Evolutionary conservation across 2,113 vertebrate genomes (phyloP).

Genomic region (Apus apus): DNA sequence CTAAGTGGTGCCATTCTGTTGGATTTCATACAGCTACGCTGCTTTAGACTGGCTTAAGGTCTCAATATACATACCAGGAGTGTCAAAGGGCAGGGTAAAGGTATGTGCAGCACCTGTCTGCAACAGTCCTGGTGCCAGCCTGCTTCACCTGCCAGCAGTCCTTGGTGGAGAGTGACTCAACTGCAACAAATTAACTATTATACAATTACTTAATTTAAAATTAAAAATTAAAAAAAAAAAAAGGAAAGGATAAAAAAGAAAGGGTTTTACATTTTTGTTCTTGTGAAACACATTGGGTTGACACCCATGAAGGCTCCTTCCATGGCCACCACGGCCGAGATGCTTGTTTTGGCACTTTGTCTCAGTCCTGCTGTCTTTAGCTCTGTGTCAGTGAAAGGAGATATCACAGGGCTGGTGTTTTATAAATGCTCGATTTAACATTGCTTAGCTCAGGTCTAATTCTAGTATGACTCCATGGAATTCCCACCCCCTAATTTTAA

Average conservation of each 20-base stretch:
- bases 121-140: background rate
- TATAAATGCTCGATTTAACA: background rate
- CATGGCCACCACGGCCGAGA: background rate
- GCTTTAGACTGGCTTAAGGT: background rate
- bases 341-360: background rate
- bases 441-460: background rate
- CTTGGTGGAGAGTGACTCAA: background rate
- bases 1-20: background rate
- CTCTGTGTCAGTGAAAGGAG: background rate
- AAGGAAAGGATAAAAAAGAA: too few species aligned
- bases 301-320: background rate
- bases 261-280: background rate
- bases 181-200: background rate
- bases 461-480: background rate
- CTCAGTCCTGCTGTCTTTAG: background rate
- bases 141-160: background rate
- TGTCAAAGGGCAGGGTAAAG: constrained; percentile 18
- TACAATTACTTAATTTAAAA: background rate
- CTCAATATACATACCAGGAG: background rate
- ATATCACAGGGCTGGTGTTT: background rate
- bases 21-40: background rate
- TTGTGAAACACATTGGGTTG: background rate
- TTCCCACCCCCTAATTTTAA: background rate
- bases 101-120: constrained; percentile 22
- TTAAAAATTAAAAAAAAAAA: background rate